Base-by-base conservation (phyloP, 2,113 vertebrate genomes). In the Macaca mulatta region DNA sequence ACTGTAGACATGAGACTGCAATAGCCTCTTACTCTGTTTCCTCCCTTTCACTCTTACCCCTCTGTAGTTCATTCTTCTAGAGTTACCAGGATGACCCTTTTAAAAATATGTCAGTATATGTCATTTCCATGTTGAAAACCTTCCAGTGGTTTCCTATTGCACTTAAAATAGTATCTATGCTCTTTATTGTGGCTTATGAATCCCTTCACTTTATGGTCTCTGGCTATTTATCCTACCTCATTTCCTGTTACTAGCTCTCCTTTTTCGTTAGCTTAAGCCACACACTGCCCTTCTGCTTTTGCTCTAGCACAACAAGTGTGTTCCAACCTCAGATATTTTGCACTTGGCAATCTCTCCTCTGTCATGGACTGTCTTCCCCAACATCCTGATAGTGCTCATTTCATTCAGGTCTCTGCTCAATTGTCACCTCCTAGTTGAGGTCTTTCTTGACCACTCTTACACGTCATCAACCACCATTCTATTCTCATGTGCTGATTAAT, bases 381-480 rank as follows among this genome's bases (percentile, higher is more conserved):
- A 43, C 3, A 87, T 93, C 48, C 81, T 90, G 43, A 70, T 23
- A 89, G 50, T 48, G 23, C 70, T 95, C 45, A 61, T 32, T 86
- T 94, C 30, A 61, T 92, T 95, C n/a, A 78, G 11, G n/a, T 94
- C n/a, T 92, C 40, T 89, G 32, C 32, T 96, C 74, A 89, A 75
- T 77, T 89, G 25, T 69, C 38, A 78, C 50, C 22, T 78, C 38
- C 48, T 94, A 10, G 12, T 50, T 67, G 55, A 80, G 32, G 38
- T 72, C 43, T 79, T 74, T n/a, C 5, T 7, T 89, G 38, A 52
- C 55, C 27, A 69, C 48, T 78, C 30, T 93, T 93, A 97, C 77
- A 91, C 88, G 59, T 12, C 25, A 92, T 86, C 14, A 67, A 74
- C 8, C 22, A 86, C 78, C 55, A 95, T 89, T 86, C 43, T 82